Evolutionary conservation across 2,113 vertebrate species (phyloP).

Genomic region (Colaptes auratus): DNA sequence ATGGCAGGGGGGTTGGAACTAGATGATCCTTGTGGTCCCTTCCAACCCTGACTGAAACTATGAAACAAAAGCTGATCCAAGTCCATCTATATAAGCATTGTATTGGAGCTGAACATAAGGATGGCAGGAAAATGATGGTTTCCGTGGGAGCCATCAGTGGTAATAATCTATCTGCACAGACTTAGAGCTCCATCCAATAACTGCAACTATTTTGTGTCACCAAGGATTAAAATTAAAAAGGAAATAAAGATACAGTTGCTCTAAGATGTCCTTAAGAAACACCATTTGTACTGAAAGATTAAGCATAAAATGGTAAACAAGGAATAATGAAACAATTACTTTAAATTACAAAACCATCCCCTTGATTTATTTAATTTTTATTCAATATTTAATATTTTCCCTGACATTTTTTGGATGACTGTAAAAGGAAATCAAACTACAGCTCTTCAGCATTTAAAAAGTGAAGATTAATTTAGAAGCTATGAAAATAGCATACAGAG

Average conservation of each 20-base stretch:
- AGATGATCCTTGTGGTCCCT: too few species aligned
- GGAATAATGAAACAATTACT: background rate
- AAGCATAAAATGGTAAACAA: background rate
- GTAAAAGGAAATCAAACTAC: background rate
- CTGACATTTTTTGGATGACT: background rate
- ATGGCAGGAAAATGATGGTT: background rate
- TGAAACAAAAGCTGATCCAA: background rate
- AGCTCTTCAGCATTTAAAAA: background rate
- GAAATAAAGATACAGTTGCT: background rate
- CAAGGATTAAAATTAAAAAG: background rate
- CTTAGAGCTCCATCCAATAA: too few species aligned
- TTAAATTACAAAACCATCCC: background rate
- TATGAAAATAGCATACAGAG: background rate
- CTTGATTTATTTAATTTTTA: background rate
- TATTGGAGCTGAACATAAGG: background rate
- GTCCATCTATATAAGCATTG: background rate
- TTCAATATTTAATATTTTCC: background rate
- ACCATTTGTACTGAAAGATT: background rate
- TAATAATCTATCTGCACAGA: background rate
- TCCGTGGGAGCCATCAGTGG: background rate
- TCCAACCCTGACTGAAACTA: too few species aligned
- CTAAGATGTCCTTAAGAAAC: background rate
- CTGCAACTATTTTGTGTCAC: background rate
- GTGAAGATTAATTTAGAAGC: background rate
- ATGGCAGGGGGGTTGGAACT: too few species aligned